These are phyloP conservation scores for Leptobrachium ailaonicum DNA, from an alignment of 2,113 vertebrate species.

Conservation along the genomic window DNA sequence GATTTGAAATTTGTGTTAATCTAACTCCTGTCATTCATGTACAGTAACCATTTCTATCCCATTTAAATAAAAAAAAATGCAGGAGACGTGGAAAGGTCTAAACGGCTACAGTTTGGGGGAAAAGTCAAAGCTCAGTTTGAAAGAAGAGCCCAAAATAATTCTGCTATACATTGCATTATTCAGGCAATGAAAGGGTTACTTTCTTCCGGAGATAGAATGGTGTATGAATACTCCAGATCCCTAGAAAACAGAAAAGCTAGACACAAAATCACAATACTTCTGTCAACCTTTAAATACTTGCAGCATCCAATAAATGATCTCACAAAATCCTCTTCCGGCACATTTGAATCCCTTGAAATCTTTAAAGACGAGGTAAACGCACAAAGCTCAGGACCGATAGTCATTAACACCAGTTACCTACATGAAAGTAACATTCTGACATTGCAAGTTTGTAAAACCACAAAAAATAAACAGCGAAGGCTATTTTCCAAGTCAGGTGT, in stretches of 20 bases:
- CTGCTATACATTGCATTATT: too few species aligned
- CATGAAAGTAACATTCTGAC: too few species aligned
- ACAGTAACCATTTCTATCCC: background rate
- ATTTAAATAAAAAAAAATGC: background rate
- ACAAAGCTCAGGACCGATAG: too few species aligned
- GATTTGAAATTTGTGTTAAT: slow-evolving; percentile 1
- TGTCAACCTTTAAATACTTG: slow-evolving; percentile 2
- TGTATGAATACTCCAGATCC: slow-evolving; percentile 13
- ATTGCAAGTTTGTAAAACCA: too few species aligned
- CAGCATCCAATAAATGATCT: slow-evolving; percentile 22
- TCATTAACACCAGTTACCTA: too few species aligned
- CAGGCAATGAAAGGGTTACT: slow-evolving; percentile 10
- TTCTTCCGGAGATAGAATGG: slow-evolving; percentile 26
- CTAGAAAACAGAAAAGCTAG: slow-evolving; percentile 4
- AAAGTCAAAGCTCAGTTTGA: too few species aligned
- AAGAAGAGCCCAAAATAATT: background rate
- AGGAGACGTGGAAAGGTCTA: background rate
- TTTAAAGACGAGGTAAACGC: too few species aligned
- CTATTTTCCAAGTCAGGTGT: too few species aligned
- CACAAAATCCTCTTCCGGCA: slow-evolving; percentile 24
- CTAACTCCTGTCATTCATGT: background rate
- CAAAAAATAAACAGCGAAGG: too few species aligned
- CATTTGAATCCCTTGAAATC: background rate
- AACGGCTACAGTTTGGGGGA: background rate
- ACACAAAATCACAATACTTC: slow-evolving; percentile 20